Percentiles rank a stretch among this genome's conserved stretches.
phyloP scores from a whole-genome alignment of 2,113 vertebrate species.

The Scartelaos histophorus region DNA sequence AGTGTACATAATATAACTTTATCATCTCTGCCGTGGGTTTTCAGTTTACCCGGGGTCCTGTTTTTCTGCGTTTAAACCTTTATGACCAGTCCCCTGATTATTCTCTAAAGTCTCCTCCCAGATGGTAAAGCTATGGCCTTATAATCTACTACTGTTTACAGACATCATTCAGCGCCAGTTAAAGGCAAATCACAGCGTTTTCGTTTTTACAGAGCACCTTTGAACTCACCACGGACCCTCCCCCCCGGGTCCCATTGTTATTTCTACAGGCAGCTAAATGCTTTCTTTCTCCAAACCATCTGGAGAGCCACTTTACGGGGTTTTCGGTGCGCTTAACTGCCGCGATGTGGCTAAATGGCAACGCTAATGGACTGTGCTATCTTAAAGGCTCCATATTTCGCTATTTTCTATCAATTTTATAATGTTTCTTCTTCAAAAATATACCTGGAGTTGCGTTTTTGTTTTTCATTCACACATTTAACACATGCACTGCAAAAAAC shows the following conservation, averaged over 20 bases:
- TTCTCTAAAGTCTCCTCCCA: slow-evolving; percentile 50
- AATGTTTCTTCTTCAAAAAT: too few relatives aligned
- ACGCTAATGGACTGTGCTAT: neutral
- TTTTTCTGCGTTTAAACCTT: slow-evolving; percentile 30
- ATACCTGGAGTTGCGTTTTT: too few relatives aligned
- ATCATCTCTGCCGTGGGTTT: slow-evolving; percentile 15
- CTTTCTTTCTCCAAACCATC: slow-evolving; percentile 41
- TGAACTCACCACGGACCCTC: slow-evolving; percentile 40
- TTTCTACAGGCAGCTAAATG: slow-evolving; percentile 38
- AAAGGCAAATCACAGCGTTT: slow-evolving; percentile 30
- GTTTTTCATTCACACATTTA: too few relatives aligned
- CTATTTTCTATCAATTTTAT: too few relatives aligned
- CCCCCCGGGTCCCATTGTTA: slow-evolving; percentile 31
- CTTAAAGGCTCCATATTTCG: neutral
- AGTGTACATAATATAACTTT: slow-evolving; percentile 28
- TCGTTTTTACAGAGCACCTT: slow-evolving; percentile 40
- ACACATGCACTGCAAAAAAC: too few relatives aligned
- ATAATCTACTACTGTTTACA: slow-evolving; percentile 13
- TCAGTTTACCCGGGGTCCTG: slow-evolving; percentile 26
- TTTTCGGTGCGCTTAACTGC: slow-evolving; percentile 2
- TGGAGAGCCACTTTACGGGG: slow-evolving; percentile 40
- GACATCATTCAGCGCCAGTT: slow-evolving; percentile 33
- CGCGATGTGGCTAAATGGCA: neutral
- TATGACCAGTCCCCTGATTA: slow-evolving; percentile 49
- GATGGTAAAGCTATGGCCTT: slow-evolving; percentile 40